Conservation (phyloP, 2,888 invertebrate species). For the Melieria crassipennis region DNA sequence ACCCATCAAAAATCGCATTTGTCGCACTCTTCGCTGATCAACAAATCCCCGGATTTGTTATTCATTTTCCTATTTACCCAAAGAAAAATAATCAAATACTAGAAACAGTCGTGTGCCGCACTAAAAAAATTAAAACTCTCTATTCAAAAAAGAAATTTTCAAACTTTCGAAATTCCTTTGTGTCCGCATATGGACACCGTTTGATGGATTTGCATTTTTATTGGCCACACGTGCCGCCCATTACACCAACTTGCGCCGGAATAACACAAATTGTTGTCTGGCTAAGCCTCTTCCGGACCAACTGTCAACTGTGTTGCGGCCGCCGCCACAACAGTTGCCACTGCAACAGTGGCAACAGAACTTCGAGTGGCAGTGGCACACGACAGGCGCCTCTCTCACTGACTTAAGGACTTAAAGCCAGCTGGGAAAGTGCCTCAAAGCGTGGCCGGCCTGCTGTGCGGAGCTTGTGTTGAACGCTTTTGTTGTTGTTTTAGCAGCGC, state of each 20-base stretch:
- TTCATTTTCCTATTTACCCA: no score
- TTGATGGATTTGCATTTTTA: conserved; percentile 34
- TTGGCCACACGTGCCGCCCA: conserved; percentile 40
- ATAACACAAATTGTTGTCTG: conserved; percentile 29
- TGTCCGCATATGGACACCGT: conserved; percentile 17
- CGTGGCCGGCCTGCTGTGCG: neutral
- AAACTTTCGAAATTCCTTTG: neutral
- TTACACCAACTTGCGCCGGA: conserved; percentile 19
- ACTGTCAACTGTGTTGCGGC: conserved; percentile 13
- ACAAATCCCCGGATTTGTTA: no score
- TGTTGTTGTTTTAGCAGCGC: conserved; percentile 5
- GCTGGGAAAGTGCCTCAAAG: neutral
- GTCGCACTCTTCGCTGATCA: no score
- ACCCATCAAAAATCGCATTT: no score
- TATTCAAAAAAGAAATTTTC: neutral
- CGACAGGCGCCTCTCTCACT: conserved; percentile 33
- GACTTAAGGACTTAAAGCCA: conserved; percentile 32
- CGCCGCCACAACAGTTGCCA: conserved; percentile 19
- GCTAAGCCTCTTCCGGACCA: conserved; percentile 24
- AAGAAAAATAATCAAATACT: no score
- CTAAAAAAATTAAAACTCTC: no score
- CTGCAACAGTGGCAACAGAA: conserved; percentile 22
- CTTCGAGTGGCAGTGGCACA: conserved; percentile 34
- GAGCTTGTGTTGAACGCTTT: neutral
- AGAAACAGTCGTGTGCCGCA: no score